phyloP scores from a whole-genome alignment of 2,113 vertebrate genomes.

The Perca fluviatilis region DNA sequence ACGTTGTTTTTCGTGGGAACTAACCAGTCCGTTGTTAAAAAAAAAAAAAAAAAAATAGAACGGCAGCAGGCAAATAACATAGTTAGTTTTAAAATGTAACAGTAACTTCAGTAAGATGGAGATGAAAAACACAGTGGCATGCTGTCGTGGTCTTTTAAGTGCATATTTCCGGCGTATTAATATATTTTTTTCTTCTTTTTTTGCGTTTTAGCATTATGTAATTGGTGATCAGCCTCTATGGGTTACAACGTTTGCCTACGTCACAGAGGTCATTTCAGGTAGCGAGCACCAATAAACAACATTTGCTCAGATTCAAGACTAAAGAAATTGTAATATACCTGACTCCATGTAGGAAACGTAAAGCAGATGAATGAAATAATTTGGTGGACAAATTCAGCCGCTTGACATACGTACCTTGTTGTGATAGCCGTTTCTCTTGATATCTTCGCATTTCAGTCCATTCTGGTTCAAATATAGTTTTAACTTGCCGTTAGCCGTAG shows the following conservation, averaged over 20 bases:
- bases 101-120: not conserved
- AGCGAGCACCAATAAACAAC: not conserved
- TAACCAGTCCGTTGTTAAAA: not conserved
- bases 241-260: not conserved
- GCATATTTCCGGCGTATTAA: too few relatives aligned
- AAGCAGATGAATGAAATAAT: not conserved
- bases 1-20: not conserved
- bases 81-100: not conserved
- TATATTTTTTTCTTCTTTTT: too few relatives aligned
- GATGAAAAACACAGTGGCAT: too few relatives aligned
- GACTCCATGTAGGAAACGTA: not conserved
- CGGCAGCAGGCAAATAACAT: not conserved
- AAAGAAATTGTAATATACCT: not conserved
- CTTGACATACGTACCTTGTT: conserved; percentile 62
- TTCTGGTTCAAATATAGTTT: conserved; percentile 40
- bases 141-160: too few relatives aligned
- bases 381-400: not conserved
- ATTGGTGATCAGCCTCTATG: not conserved
- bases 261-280: conserved; percentile 32
- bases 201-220: too few relatives aligned
- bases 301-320: not conserved
- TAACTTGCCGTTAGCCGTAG: conserved; percentile 35
- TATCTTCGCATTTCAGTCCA: conserved; percentile 45
- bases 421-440: conserved; percentile 57
- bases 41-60: too few relatives aligned